Conservation (phyloP, 2,888 invertebrate species). For the Ametastegia equiseti region DNA sequence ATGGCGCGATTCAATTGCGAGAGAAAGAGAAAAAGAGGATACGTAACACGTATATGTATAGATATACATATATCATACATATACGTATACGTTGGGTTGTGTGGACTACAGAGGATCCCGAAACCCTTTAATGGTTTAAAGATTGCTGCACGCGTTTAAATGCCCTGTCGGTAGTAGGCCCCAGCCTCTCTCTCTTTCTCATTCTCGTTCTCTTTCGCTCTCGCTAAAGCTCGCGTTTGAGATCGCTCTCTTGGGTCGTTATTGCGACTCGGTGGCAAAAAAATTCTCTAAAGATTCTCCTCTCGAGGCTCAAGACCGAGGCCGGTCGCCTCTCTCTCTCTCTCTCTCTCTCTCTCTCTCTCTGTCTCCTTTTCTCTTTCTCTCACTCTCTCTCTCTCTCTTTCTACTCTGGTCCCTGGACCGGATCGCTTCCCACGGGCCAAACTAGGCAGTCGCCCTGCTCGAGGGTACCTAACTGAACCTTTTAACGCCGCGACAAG, state of each 20-base stretch:
- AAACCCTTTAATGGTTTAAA: conserved; percentile 48
- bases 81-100: not conserved
- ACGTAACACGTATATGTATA: too few relatives aligned
- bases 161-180: conserved; percentile 55
- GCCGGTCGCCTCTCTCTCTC: conserved; percentile 56
- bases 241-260: conserved; percentile 58
- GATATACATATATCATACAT: not conserved
- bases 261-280: conserved; percentile 62
- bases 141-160: conserved; percentile 56
- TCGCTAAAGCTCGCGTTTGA: conserved; percentile 46
- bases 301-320: conserved; percentile 7
- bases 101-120: not conserved
- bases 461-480: not conserved
- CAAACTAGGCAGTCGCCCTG: conserved; percentile 62
- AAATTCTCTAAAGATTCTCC: conserved; percentile 55
- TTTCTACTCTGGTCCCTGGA: too few relatives aligned
- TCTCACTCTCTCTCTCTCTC: too few relatives aligned
- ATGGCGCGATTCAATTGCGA: too few relatives aligned
- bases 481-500: conserved; percentile 29
- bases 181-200: conserved; percentile 41
- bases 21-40: too few relatives aligned
- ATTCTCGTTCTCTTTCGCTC: conserved; percentile 43
- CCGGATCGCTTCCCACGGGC: conserved; percentile 66
- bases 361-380: too few relatives aligned
- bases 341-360: too few relatives aligned